Conservation (phyloP, 1,140 invertebrate genomes). For the Aphidius gifuensis region DNA sequence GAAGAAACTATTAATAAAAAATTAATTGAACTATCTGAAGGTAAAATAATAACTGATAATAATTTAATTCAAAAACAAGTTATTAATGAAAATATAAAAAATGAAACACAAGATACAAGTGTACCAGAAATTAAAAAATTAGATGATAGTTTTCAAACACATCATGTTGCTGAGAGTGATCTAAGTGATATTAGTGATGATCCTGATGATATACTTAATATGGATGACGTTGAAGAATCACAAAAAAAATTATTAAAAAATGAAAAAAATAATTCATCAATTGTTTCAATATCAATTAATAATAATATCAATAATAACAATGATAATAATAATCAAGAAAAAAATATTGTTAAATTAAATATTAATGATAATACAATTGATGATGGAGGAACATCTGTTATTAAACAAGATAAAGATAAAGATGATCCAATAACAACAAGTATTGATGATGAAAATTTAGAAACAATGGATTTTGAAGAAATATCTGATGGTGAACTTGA, state of each 20-base stretch:
- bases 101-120: conserved; percentile 43
- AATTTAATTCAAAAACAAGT: conserved; percentile 40
- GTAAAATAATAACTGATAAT: conserved; percentile 50
- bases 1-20: conserved; percentile 55
- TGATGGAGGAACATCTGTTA: conserved; percentile 19
- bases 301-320: conserved; percentile 29
- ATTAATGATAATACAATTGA: too few relatives aligned
- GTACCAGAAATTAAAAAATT: conserved; percentile 55
- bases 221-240: conserved; percentile 61
- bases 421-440: conserved; percentile 17
- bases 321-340: conserved; percentile 27
- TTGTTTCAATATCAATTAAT: conserved; percentile 15
- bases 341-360: neutral
- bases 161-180: conserved; percentile 64
- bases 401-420: conserved; percentile 42
- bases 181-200: conserved; percentile 84
- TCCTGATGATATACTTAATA: conserved; percentile 79
- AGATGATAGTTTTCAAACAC: conserved; percentile 56
- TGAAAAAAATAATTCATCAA: conserved; percentile 24
- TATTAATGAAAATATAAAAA: conserved; percentile 39
- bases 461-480: conserved; percentile 82
- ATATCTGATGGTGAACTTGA: conserved; percentile 85
- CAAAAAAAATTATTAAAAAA: conserved; percentile 25
- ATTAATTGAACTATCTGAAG: conserved; percentile 52
- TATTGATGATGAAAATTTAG: conserved; percentile 68